Percentiles rank a stretch among this genome's conserved stretches.
These are phyloP conservation scores for Musca vetustissima DNA, from an alignment of 1,140 invertebrate genomes.

Conservation along the genomic window DNA sequence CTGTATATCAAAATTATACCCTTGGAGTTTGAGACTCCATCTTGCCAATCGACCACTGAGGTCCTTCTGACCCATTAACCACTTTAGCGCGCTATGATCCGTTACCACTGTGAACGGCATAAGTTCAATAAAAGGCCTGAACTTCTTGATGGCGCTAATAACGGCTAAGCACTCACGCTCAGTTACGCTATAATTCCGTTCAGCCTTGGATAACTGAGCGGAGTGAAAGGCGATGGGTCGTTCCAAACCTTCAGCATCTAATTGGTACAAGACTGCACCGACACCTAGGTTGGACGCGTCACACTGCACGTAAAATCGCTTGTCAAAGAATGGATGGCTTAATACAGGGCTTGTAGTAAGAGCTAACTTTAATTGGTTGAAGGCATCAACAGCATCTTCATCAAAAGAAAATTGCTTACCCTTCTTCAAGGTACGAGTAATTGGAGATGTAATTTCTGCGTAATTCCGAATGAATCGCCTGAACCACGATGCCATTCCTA, in stretches of 20 bases:
- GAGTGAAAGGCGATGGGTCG: too few relatives aligned
- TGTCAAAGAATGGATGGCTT: slow-evolving; percentile 42
- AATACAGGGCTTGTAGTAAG: slow-evolving; percentile 47
- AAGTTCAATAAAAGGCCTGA: slow-evolving; percentile 53
- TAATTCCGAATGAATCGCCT: slow-evolving; percentile 22
- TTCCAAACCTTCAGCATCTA: slow-evolving; percentile 32
- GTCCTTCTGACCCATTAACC: neutral
- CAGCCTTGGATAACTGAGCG: slow-evolving; percentile 15
- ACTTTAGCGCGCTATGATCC: slow-evolving; percentile 32
- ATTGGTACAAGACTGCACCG: slow-evolving; percentile 48
- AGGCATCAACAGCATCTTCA: slow-evolving; percentile 40
- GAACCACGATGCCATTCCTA: too few relatives aligned
- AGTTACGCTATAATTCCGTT: slow-evolving; percentile 36
- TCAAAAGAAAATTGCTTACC: slow-evolving; percentile 32
- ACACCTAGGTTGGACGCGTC: slow-evolving; percentile 44
- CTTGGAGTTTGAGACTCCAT: neutral
- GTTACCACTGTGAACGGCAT: slow-evolving; percentile 48
- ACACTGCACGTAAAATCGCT: slow-evolving; percentile 46
- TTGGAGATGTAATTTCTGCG: slow-evolving; percentile 5
- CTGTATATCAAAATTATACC: neutral
- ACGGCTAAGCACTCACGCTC: slow-evolving; percentile 56
- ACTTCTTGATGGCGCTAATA: slow-evolving; percentile 53
- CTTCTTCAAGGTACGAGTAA: slow-evolving; percentile 23
- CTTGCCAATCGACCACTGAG: neutral
- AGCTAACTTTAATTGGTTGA: slow-evolving; percentile 37